Evolutionary conservation across 2,888 invertebrate species (phyloP), one percentile per base, ranked within the genome.

Genomic region (Diaprepes abbreviatus): DNA sequence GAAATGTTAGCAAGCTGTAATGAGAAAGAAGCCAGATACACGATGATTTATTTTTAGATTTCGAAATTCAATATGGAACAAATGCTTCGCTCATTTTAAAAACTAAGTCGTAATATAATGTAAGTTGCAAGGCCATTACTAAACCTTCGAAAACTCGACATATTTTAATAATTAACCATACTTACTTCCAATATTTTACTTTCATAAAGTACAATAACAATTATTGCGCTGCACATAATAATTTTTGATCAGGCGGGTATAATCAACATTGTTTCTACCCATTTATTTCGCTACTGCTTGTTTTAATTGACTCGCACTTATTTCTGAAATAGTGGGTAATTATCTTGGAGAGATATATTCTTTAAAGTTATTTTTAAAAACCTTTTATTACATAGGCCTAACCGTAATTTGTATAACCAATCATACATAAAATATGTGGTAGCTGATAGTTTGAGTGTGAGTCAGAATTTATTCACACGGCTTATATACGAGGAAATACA

Each of bases 281-380:
- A 12, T 38, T 55, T 38, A 55, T 55, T 55, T 14, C 12, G 3
- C 24, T 0, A 38, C 55, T 55, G 38, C 55, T 55, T 21, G 36
- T 55, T 55, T 55, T 50, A 55, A 55, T 55, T 38, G 55, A 55
- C 36, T 24, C 0, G 21, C 21, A 38, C 55, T 55, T 55, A 55
- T 38, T 38, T 24, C 55, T 38, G 24, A 38, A 55, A 55, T 55
- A 24, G 33, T 38, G 55, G 55, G 38, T 55, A 33, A 55, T 55
- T 55, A 55, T 55, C 55, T 55, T 36, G 40, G 14, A 7, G 7
- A 55, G 38, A 55, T 55, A 54, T 54, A n/a, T 55, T 55, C 55
- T 55, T 55, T 55, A 55, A 38, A 7, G 21, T 6, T 55, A 36
- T 55, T 55, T 55, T 54, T 55, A 31, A n/a, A 55, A 55, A 21